phyloP scores from a whole-genome alignment of 1,140 invertebrate species.

The Pachypeltis micranthus region DNA sequence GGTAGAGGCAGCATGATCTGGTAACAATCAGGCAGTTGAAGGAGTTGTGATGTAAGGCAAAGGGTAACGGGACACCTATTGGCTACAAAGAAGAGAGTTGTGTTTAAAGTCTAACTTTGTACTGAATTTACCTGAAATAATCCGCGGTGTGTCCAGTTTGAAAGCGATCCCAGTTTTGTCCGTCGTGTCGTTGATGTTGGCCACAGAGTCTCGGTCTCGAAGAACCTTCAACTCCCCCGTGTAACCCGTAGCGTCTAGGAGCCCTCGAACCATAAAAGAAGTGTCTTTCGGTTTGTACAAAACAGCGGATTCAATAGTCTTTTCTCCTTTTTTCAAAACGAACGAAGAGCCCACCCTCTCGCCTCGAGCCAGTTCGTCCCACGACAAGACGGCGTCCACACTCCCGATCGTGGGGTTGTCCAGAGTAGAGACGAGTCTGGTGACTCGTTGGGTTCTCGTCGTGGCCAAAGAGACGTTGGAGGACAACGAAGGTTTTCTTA shows the following conservation, averaged over 20 bases:
- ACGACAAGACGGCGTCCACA: conserved; percentile 11
- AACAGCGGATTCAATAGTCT: conserved; percentile 11
- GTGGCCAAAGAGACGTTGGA: neutral
- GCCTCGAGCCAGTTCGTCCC: conserved; percentile 4
- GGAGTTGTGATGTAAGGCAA: too few species aligned
- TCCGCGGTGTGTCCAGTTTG: conserved; percentile 15
- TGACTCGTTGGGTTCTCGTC: neutral
- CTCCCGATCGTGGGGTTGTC: neutral
- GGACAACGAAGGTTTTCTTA: too few species aligned
- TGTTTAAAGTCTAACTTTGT: too few species aligned
- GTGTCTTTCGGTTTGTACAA: conserved; percentile 13
- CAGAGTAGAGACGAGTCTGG: neutral
- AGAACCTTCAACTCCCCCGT: conserved; percentile 12
- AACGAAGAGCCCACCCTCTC: conserved; percentile 5
- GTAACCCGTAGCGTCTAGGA: conserved; percentile 3
- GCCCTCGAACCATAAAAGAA: neutral
- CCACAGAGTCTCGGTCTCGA: neutral
- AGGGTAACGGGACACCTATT: too few species aligned
- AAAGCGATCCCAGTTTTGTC: neutral
- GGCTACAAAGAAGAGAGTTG: too few species aligned
- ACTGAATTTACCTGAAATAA: conserved; percentile 15
- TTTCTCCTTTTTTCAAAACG: conserved; percentile 9
- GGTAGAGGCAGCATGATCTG: too few species aligned
- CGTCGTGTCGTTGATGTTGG: conserved; percentile 4
- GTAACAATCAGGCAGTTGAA: too few species aligned